Evolutionary conservation across 2,888 invertebrate genomes (phyloP), one percentile per base, ranked within the genome.

Genomic region (Heterodera filipjevi): DNA sequence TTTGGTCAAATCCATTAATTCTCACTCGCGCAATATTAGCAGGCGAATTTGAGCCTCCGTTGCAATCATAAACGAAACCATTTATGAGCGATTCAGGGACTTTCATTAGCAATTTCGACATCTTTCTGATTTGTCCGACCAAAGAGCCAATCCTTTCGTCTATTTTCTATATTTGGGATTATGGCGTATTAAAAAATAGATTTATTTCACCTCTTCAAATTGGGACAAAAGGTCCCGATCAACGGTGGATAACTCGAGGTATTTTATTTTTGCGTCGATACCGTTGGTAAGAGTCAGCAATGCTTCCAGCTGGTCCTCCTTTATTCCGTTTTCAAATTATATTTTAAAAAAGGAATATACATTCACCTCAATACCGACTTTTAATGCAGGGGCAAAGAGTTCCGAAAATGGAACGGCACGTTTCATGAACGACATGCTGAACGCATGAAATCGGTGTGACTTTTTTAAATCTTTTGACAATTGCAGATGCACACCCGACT

Each of bases 391-490:
- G 16, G 66, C 66, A 27, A 66, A 8, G 5, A 66, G 66, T 66
- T 66, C 66, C 6, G 14, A 27, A 16, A 66, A 66, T 8, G 66
- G 66, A 10, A 66, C 66, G 1, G 30, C 66, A 0, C 30, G 0
- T 33, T 66, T 66, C 66, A 66, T 32, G 14, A 66, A 66, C 5
- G 66, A 1, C 27, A 1, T 14, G 30, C 19, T 66, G 3, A 66
- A n/a, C 16, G 66, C 66, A 33, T 16, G 27, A 22, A 66, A 66
- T 27, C 66, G 66, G 30, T 66, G 66, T 27, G 66, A 27, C 30
- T 66, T 72, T 32, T 72, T 72, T 2, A 72, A 39, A 39, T 72
- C 39, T n/a, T 39, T 72, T 6, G 72, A 72, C 46, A 72, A 32
- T 14, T 39, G 72, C 19, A 71, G 14, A 32, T 44, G 6, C 72